Conservation (phyloP, 2,888 invertebrate species). For the Drosophila buzzatii region DNA sequence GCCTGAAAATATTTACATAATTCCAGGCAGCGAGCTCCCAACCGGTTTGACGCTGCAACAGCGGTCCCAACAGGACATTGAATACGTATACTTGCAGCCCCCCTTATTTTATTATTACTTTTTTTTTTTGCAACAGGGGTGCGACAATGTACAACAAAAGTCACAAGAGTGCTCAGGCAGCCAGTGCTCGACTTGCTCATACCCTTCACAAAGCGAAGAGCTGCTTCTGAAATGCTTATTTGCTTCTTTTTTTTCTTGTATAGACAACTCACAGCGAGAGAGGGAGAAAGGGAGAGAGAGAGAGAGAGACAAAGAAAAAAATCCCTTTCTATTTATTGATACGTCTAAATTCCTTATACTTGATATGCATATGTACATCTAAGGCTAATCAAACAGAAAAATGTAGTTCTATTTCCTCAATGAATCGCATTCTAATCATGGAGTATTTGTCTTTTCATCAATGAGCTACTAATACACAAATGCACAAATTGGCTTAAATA, state of each 20-base stretch:
- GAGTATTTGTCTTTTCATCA: not conserved
- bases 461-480: not conserved
- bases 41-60: conserved; percentile 27
- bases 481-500: not conserved
- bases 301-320: no score
- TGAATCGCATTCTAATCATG: no score
- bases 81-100: conserved; percentile 23
- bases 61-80: not conserved
- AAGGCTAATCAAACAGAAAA: no score
- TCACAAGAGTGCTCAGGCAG: not conserved
- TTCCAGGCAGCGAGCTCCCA: conserved; percentile 14
- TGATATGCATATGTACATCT: no score
- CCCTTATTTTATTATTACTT: not conserved
- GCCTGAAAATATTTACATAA: conserved; percentile 45
- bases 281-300: no score
- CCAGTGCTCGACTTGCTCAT: not conserved
- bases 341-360: no score
- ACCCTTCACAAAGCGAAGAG: not conserved
- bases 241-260: not conserved
- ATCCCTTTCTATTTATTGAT: no score
- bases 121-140: conserved; percentile 19
- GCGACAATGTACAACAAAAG: conserved; percentile 1
- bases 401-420: no score
- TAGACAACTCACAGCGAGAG: not conserved
- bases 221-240: not conserved